Evolutionary conservation across 37 sponge, comb jelly and placozoan species (phyloP), one percentile per base, ranked within the genome.

Genomic region (Hexactinellida sp.): DNA sequence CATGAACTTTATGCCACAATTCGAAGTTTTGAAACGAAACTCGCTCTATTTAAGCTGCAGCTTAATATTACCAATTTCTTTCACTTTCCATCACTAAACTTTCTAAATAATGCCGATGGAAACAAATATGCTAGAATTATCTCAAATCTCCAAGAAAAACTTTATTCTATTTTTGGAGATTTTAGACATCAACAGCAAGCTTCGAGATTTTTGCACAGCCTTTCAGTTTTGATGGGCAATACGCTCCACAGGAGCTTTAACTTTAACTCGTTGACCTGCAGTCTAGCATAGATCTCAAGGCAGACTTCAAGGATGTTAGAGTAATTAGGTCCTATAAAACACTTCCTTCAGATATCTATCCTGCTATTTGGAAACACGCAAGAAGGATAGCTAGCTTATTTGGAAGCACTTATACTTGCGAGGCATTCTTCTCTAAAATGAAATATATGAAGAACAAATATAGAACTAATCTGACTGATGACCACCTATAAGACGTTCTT

Each of bases 201-300:
- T 21, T 63, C 5, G 13, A 21, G 76, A 7, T 63, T 23, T 63
- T 63, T 23, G 13, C 76, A 21, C 76, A 63, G 76, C 76, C 34
- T 63, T 63, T 63, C 76, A 7, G 76, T 63, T 63, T 63, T 63
- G 76, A 63, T 63, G 76, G 3, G 32, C 76, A 63, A 7, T 63
- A n/a, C 13, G 76, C 34, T 63, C 34, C 76, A 1, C 1, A 63
- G 5, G 76, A 47, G 16, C 9, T 47, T 47, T 16, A 47, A 23
- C 76, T 63, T 5, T 7, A 63, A 23, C 76, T 63, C 13, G 19
- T 63, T 23, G 76, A 63, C 34, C 76, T 32, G 34, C 25, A 63
- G 13, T 7, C 76, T 32, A 63, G 13, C 34, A 63, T 25, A 21
- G 16, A 63, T 63, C 13, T 63, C 19, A 63, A 63, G 76, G 76